Conservation (phyloP, 2,888 invertebrate genomes). For the Agrochola lota region DNA sequence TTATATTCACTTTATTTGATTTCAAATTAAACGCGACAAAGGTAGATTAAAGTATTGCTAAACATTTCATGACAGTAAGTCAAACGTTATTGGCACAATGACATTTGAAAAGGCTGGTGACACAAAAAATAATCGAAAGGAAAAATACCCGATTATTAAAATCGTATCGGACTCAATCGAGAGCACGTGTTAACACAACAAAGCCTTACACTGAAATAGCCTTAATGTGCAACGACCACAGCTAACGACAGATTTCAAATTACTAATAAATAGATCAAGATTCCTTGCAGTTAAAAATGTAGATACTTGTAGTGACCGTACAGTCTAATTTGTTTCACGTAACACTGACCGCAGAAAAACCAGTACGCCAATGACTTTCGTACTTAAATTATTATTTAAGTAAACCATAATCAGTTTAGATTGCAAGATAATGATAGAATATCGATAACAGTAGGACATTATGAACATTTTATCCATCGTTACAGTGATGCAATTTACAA, state of each 20-base stretch:
- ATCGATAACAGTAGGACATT: constrained; percentile 49
- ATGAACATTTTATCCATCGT: constrained; percentile 46
- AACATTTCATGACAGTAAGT: constrained; percentile 31
- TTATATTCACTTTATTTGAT: constrained; percentile 34
- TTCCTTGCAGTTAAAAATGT: constrained; percentile 58
- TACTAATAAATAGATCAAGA: constrained; percentile 66
- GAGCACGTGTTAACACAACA: constrained; percentile 53
- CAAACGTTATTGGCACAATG: constrained; percentile 36
- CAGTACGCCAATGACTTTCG: constrained; percentile 64
- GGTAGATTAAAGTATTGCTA: constrained; percentile 30
- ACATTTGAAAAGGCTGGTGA: constrained; percentile 25
- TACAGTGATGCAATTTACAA: constrained; percentile 45
- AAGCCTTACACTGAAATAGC: constrained; percentile 51
- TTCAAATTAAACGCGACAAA: constrained; percentile 43
- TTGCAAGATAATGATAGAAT: constrained; percentile 64
- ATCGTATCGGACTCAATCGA: constrained; percentile 26
- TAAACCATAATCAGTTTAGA: constrained; percentile 63
- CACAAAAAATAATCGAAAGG: constrained; percentile 25
- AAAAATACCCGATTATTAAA: constrained; percentile 44
- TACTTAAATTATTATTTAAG: constrained; percentile 67
- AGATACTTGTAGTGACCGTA: constrained; percentile 41
- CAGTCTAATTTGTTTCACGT: constrained; percentile 65
- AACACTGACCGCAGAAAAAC: constrained; percentile 71
- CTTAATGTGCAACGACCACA: constrained; percentile 39
- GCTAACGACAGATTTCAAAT: constrained; percentile 58